phyloP scores from a whole-genome alignment of 2,888 invertebrate species.

The Caenorhabditis uteleia region DNA sequence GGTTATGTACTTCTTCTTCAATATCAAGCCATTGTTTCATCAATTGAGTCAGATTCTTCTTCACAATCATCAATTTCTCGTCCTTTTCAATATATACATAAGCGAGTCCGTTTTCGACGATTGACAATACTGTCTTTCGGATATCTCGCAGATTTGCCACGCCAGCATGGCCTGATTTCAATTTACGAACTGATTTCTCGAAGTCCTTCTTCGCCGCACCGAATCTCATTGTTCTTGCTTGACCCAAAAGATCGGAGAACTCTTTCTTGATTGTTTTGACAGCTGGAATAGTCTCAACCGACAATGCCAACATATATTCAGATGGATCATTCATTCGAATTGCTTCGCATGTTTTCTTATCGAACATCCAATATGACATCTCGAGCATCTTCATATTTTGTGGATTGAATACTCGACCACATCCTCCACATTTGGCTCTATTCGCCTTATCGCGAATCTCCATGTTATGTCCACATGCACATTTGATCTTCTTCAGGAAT shows the following conservation, averaged over 20 bases:
- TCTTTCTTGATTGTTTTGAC: constrained; percentile 36
- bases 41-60: constrained; percentile 20
- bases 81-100: constrained; percentile 35
- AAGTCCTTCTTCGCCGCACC: constrained; percentile 17
- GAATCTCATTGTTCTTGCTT: constrained; percentile 30
- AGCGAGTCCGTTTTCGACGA: constrained; percentile 38
- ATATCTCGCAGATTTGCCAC: constrained; percentile 26
- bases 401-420: constrained; percentile 43
- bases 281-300: constrained; percentile 20
- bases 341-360: constrained; percentile 10
- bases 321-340: constrained; percentile 8
- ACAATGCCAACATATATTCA: constrained; percentile 7
- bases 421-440: constrained; percentile 33
- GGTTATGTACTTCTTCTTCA: constrained; percentile 28
- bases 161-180: constrained; percentile 17
- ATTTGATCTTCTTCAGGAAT: constrained; percentile 21
- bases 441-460: constrained; percentile 26
- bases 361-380: constrained; percentile 22
- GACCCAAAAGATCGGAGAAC: constrained; percentile 33
- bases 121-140: constrained; percentile 22
- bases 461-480: constrained; percentile 19
- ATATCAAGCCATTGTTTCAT: constrained; percentile 28
- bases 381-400: constrained; percentile 24
- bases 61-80: constrained; percentile 8
- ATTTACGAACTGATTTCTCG: constrained; percentile 34